Evolutionary conservation across 2,113 vertebrate species (phyloP), one percentile per base, ranked within the genome.

Genomic region (Mus spicilegus): DNA sequence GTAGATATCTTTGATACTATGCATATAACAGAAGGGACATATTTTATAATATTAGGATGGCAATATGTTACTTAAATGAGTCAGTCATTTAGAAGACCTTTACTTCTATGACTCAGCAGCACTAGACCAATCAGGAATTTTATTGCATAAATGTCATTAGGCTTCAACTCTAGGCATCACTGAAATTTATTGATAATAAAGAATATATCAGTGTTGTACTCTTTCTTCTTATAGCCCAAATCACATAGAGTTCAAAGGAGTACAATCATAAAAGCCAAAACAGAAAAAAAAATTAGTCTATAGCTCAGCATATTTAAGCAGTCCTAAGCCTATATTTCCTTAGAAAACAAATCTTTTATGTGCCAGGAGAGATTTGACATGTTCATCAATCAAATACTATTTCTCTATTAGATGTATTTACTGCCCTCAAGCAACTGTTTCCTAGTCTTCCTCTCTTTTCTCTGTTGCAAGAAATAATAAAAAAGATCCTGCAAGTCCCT

Each of bases 181-280:
- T 76, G 46, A 39, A 49, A 89, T 58, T 94, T 97, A 69, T 90
- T 20, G 19, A 42, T 36, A 80, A 42, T 20, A 76, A 61, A 33
- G 28, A 39, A 11, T 85, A 0, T 88, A 36, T 81, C 51, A 22
- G 3, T 14, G 73, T 78, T 89, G 20, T 8, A 49, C 13, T n/a
- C 36, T 26, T 87, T 13, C 16, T 92, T 90, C 51, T 51, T 93
- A 2, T 16, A 58, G 51, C 51, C 42, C 14, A 90, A 93, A 61
- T 3, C 11, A 51, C 17, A 77, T 54, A 87, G 58, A 93, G n/a
- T 46, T 30, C 6, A 89, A 69, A 91, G 24, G 4, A 39, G 49
- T 90, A 87, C 67, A 54, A 30, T 94, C 86, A 76, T 12, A 75
- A 90, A 93, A 93, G 77, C 75, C 19, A 94, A 51, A 95, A 12